A percentile compares a stretch with the other conserved stretches of the same genome.
Conservation (phyloP, 2,888 invertebrate genomes). For the Tipula unca region DNA sequence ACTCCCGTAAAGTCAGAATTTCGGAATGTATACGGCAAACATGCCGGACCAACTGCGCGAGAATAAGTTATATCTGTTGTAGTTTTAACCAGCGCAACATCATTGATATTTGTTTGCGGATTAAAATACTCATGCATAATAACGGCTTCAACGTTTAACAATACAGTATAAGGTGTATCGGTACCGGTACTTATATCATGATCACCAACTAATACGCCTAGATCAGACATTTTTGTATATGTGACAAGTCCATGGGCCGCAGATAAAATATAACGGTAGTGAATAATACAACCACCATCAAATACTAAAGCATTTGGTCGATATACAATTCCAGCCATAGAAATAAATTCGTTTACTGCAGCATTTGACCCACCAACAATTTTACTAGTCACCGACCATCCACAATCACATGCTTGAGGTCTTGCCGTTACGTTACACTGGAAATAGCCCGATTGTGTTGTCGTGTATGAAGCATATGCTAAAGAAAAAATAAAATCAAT, state of each 20-base stretch:
- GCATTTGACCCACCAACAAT: conserved; percentile 50
- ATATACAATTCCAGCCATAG: conserved; percentile 48
- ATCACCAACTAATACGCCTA: conserved; percentile 44
- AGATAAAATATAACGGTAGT: conserved; percentile 42
- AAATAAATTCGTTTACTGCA: conserved; percentile 49
- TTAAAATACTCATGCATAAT: conserved; percentile 42
- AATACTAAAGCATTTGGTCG: conserved; percentile 29
- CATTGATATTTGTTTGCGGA: conserved; percentile 37
- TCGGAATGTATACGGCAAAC: conserved; percentile 42
- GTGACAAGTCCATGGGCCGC: conserved; percentile 45
- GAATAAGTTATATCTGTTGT: conserved; percentile 41
- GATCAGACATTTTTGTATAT: conserved; percentile 26
- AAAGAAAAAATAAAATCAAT: too few relatives aligned
- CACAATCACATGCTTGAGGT: conserved; percentile 35
- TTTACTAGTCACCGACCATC: conserved; percentile 37
- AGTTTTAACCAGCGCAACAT: conserved; percentile 47
- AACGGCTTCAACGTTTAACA: conserved; percentile 36
- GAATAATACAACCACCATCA: conserved; percentile 45
- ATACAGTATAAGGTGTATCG: conserved; percentile 35
- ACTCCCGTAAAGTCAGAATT: conserved; percentile 24
- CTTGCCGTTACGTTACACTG: not conserved
- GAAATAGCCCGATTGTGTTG: not conserved
- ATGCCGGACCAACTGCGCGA: conserved; percentile 49
- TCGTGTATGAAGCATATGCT: not conserved
- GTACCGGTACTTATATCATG: conserved; percentile 40